phyloP scores from a whole-genome alignment of 2,888 invertebrate species.

The Acleris laterana region DNA sequence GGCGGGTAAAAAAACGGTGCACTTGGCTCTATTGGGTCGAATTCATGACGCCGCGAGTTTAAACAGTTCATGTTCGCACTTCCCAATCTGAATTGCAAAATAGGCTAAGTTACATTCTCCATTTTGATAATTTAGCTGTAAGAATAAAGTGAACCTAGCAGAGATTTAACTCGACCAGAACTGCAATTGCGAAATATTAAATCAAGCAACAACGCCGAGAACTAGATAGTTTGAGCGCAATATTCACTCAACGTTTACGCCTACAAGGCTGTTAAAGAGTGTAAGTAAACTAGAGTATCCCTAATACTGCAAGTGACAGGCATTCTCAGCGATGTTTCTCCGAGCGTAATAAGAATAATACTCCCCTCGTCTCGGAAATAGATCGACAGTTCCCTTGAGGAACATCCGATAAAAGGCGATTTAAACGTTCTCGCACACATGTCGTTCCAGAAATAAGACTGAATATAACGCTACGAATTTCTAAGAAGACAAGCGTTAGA shows the following conservation, averaged over 20 bases:
- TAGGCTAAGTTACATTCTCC: neutral
- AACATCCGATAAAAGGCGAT: constrained; percentile 66
- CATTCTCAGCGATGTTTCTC: constrained; percentile 44
- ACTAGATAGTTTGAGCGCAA: constrained; percentile 12
- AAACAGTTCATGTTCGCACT: constrained; percentile 70
- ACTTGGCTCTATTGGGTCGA: constrained; percentile 58
- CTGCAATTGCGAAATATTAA: constrained; percentile 1
- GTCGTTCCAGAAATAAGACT: constrained; percentile 18
- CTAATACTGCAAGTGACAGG: constrained; percentile 31
- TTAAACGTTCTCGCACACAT: constrained; percentile 52
- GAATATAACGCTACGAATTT: constrained; percentile 9
- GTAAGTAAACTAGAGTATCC: constrained; percentile 18
- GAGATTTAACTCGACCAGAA: neutral
- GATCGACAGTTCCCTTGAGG: constrained; percentile 69
- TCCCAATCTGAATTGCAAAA: constrained; percentile 38
- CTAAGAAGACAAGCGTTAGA: too few relatives aligned
- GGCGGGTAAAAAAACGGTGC: constrained; percentile 65
- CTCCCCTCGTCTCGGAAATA: constrained; percentile 74
- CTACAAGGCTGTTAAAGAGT: constrained; percentile 19
- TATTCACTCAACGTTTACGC: constrained; percentile 15
- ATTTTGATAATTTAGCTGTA: neutral
- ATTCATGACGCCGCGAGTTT: constrained; percentile 56
- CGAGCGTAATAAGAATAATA: constrained; percentile 56
- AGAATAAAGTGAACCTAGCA: neutral
- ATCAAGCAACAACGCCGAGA: constrained; percentile 8